Base-by-base conservation (phyloP, 2,888 invertebrate species). In the Spodoptera picta region DNA sequence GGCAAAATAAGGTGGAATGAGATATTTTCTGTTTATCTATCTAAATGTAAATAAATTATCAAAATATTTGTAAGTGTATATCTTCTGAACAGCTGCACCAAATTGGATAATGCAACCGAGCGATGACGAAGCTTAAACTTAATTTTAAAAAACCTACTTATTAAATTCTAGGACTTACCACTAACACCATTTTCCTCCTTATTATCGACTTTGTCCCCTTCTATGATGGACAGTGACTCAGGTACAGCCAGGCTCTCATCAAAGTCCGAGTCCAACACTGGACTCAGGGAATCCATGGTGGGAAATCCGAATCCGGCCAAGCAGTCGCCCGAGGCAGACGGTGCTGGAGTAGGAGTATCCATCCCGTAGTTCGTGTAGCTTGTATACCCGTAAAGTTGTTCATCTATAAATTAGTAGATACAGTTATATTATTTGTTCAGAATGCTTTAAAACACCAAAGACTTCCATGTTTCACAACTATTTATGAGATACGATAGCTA, bases 221-320 rank as follows among this genome's bases (percentile, higher is more conserved):
- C 96, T 45, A 96, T 93, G 51, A 97, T 95, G 14, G 96, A 96
- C 48, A 97, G 93, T 6, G 97, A 97, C 83, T 97, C 97, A 1
- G 97, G 97, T 75, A 98, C 96, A 46, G 96, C 97, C 42, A 98
- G 93, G 78, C 96, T 96, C 87, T 98, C 97, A 87, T 98, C 98
- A 81, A 96, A 98, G 81, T 98, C 98, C 0, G 96, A 96, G 83
- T 97, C 97, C 6, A 92, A 54, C 0, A 89, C 88, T 0, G 95
- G 91, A 42, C 92, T 95, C 74, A 95, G 82, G 64, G 96, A 95
- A 78, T 95, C 95, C 77, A 95, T 87, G 44, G 92, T 90, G 60
- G 90, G 90, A 78, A 95, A 90, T 36, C 7, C 7, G 61, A 95
- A 86, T 52, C 94, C 92, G 10, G 93, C 90, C 42, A 95, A 87